phyloP scores from a whole-genome alignment of 2,797 vertebrate species.

The Loriculus beryllinus region DNA sequence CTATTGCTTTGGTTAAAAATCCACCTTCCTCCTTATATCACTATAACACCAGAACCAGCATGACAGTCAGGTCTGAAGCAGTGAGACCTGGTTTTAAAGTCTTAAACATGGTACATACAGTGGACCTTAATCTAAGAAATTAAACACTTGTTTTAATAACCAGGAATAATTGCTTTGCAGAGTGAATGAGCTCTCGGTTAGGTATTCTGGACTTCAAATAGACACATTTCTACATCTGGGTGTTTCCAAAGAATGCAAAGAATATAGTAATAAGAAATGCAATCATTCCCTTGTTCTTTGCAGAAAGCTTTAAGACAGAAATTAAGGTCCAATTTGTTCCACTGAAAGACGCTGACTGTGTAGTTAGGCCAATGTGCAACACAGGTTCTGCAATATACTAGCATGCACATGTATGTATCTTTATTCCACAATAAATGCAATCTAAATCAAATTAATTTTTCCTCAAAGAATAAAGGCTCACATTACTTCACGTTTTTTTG shows the following conservation, averaged over 20 bases:
- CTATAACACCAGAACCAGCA: not conserved
- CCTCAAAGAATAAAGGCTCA: not conserved
- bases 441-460: not conserved
- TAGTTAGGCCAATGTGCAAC: not conserved
- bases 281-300: not conserved
- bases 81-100: not conserved
- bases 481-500: not conserved
- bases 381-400: not conserved
- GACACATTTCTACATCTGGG: not conserved
- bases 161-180: not conserved
- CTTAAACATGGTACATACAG: not conserved
- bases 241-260: not conserved
- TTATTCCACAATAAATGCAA: not conserved
- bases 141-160: not conserved
- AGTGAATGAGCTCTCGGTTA: not conserved
- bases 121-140: not conserved
- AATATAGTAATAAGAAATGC: not conserved
- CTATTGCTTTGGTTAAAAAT: not conserved
- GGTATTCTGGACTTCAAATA: not conserved
- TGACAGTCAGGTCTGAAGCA: not conserved
- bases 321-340: not conserved
- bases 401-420: not conserved
- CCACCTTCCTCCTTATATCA: not conserved
- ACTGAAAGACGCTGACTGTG: not conserved
- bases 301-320: not conserved